Evolutionary conservation across 2,113 vertebrate genomes (phyloP).

Genomic region (Phrynosoma platyrhinos): DNA sequence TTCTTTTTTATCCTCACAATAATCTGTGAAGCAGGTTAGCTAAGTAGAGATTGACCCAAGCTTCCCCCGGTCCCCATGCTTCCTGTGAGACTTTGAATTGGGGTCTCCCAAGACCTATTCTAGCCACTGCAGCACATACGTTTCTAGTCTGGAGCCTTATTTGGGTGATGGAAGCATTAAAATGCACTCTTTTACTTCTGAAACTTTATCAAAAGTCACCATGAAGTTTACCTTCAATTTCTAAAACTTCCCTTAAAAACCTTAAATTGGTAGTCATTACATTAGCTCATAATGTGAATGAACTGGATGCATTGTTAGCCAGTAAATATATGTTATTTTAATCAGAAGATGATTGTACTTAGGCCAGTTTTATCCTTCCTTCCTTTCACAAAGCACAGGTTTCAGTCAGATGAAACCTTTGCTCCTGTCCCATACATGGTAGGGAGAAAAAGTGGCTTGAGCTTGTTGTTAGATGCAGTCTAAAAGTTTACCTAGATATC

Average conservation of each 20-base stretch:
- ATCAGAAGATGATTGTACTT: background rate
- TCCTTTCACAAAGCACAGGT: background rate
- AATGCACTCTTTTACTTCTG: background rate
- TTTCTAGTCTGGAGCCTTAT: background rate
- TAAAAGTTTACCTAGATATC: no score
- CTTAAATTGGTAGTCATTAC: background rate
- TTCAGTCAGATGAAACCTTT: background rate
- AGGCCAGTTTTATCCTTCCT: background rate
- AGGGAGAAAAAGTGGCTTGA: background rate
- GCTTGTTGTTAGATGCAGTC: no score
- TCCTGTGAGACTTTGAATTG: background rate
- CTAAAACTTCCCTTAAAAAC: background rate
- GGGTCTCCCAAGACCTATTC: background rate
- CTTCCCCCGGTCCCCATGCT: background rate
- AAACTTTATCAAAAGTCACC: background rate
- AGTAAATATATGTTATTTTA: background rate
- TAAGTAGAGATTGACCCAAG: background rate
- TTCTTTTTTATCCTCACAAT: background rate
- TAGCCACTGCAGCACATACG: background rate
- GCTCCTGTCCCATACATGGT: background rate
- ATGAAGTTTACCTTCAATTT: background rate
- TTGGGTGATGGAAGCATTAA: background rate
- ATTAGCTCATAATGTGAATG: background rate
- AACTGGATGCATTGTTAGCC: background rate
- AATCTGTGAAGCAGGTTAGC: background rate